Conservation (phyloP, 2,888 invertebrate genomes). For the Eilema caniola region DNA sequence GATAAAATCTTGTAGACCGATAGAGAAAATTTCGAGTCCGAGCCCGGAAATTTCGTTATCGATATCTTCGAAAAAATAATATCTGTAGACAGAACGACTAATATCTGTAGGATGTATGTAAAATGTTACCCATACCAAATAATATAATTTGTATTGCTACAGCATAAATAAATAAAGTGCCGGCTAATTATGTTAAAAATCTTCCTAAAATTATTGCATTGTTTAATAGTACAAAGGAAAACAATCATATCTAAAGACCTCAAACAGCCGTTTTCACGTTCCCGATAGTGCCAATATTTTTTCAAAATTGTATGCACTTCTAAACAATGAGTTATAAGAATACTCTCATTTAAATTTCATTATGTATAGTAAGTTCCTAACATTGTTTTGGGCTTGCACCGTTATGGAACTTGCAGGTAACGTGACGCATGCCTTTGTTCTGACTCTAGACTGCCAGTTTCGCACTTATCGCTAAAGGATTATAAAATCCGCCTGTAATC, state of each 20-base stretch:
- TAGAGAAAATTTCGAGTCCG: too few relatives aligned
- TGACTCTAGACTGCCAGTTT: constrained; percentile 55
- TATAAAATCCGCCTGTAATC: constrained; percentile 63
- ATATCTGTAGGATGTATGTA: too few relatives aligned
- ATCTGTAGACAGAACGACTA: neutral
- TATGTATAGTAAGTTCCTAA: neutral
- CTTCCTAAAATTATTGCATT: too few relatives aligned
- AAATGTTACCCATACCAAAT: too few relatives aligned
- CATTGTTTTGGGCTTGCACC: constrained; percentile 25
- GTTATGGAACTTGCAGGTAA: constrained; percentile 41
- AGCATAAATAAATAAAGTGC: too few relatives aligned
- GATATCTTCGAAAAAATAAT: constrained; percentile 8
- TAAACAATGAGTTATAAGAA: neutral
- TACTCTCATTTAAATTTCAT: neutral
- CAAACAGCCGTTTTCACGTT: neutral
- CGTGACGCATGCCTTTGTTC: constrained; percentile 58
- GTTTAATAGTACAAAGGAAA: too few relatives aligned
- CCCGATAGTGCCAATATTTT: too few relatives aligned
- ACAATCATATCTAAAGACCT: too few relatives aligned
- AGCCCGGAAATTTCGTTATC: too few relatives aligned
- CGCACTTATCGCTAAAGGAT: constrained; percentile 59
- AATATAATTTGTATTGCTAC: too few relatives aligned
- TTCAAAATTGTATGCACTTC: too few relatives aligned
- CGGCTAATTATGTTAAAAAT: too few relatives aligned
- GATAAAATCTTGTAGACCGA: constrained; percentile 8